phyloP scores from a whole-genome alignment of 2,797 vertebrate species.

The Bothrops alternatus region DNA sequence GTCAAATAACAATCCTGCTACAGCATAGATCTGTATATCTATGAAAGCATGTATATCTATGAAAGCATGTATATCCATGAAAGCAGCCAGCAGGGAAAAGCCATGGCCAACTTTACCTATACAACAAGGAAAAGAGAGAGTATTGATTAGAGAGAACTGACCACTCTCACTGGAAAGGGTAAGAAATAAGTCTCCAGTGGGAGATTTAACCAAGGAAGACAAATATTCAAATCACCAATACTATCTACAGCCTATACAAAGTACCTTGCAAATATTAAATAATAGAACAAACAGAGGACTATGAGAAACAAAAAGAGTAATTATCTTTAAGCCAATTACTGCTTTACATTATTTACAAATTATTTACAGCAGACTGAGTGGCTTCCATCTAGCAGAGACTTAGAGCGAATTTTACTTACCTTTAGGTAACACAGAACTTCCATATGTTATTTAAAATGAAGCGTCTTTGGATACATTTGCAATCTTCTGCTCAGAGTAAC shows the following conservation, averaged over 20 bases:
- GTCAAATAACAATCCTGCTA: not conserved
- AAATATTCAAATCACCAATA: not conserved
- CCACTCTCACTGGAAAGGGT: not conserved
- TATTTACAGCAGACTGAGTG: not conserved
- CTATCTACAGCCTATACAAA: not conserved
- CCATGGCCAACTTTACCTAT: not conserved
- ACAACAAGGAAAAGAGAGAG: not conserved
- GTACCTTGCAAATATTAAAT: not conserved
- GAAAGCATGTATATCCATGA: too few relatives aligned
- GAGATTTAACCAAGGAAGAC: not conserved
- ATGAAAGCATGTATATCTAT: too few relatives aligned
- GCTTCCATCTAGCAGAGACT: not conserved
- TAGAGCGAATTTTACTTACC: not conserved
- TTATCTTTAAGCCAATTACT: not conserved
- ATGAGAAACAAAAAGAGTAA: not conserved
- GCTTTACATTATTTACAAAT: not conserved
- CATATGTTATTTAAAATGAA: not conserved
- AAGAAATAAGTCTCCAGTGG: not conserved
- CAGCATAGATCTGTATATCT: not conserved
- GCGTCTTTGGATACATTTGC: not conserved
- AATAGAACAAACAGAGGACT: not conserved
- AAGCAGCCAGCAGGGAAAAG: not conserved
- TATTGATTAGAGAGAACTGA: not conserved
- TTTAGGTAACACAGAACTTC: not conserved
- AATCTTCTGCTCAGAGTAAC: not conserved